phyloP scores from a whole-genome alignment of 2,888 invertebrate species.

The Branchellion lobata region DNA sequence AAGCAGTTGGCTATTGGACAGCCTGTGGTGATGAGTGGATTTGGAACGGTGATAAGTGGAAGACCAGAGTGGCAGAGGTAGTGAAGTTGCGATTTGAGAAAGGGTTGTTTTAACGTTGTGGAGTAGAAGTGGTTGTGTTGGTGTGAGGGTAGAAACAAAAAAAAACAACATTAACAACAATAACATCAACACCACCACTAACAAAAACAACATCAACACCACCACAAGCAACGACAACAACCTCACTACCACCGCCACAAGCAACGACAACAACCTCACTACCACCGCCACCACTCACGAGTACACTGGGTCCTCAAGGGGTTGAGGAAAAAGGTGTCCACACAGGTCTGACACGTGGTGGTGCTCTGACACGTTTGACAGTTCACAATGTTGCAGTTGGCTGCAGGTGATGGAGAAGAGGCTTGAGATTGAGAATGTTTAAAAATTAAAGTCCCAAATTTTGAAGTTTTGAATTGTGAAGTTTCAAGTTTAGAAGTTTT shows the following conservation, averaged over 20 bases:
- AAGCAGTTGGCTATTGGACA: constrained; percentile 15
- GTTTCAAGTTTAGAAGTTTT: no score
- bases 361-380: constrained; percentile 1
- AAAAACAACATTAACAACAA: neutral
- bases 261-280: no score
- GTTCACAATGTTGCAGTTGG: constrained; percentile 27
- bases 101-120: neutral
- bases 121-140: no score
- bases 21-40: neutral
- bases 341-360: constrained; percentile 8
- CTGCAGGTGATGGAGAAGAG: no score
- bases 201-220: no score
- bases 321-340: neutral
- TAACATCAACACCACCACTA: no score
- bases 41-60: no score
- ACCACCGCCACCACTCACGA: neutral
- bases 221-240: no score
- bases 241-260: no score
- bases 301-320: neutral
- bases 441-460: no score
- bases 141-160: neutral
- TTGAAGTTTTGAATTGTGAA: no score
- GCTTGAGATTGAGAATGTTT: no score
- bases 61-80: neutral
- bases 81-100: neutral